Conservation (phyloP, 2,113 vertebrate genomes). For the Oncorhynchus gorbuscha region DNA sequence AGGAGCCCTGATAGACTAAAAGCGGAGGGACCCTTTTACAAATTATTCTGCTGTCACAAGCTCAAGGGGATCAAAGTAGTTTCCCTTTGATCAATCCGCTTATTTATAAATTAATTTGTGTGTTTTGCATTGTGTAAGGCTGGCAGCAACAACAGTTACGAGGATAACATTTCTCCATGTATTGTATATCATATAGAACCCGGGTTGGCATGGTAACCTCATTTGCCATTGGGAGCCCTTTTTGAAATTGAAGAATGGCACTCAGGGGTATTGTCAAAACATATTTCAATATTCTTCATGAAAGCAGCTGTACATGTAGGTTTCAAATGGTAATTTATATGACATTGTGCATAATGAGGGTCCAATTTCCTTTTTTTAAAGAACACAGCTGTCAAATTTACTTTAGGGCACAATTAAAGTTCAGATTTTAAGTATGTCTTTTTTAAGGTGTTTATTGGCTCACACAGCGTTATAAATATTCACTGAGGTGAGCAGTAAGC, state of each 20-base stretch:
- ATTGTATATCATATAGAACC: constrained; percentile 45
- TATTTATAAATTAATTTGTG: constrained; percentile 30
- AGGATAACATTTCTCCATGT: constrained; percentile 34
- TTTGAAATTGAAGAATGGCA: constrained; percentile 64
- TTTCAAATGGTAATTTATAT: constrained; percentile 33
- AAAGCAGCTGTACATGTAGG: constrained; percentile 28
- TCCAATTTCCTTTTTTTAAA: not conserved
- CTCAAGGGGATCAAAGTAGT: constrained; percentile 25
- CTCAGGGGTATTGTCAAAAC: constrained; percentile 53
- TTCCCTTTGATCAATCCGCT: constrained; percentile 33
- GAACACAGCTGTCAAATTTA: not conserved
- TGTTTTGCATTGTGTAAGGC: constrained; percentile 5
- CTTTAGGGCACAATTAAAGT: not conserved
- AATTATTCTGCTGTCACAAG: constrained; percentile 27
- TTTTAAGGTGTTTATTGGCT: not conserved
- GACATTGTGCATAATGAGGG: constrained; percentile 19
- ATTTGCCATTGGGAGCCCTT: constrained; percentile 52
- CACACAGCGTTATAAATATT: not conserved
- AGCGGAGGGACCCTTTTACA: constrained; percentile 5
- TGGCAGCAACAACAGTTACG: constrained; percentile 30
- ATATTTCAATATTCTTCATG: constrained; percentile 51
- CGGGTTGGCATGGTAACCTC: constrained; percentile 66
- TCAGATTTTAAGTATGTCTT: not conserved
- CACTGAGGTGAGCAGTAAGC: not conserved
- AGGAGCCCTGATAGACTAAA: not conserved